These are phyloP conservation scores for Yponomeuta evonymella DNA, from an alignment of 2,888 invertebrate species.

Conservation along the genomic window DNA sequence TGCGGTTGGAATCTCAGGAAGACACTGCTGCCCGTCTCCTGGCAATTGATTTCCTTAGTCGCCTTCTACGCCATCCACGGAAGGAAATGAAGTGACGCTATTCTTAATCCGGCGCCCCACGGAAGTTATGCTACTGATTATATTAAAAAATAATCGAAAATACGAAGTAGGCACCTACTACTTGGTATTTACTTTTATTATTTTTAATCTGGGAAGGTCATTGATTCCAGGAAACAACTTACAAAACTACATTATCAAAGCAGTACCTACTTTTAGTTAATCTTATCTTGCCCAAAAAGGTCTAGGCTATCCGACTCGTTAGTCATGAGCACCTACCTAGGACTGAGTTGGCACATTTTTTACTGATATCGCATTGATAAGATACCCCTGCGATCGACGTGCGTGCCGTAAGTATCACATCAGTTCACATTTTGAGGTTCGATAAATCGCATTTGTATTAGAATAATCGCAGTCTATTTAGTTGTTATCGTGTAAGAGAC, in stretches of 20 bases:
- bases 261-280: background rate
- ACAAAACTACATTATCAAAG: background rate
- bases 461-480: background rate
- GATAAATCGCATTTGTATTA: background rate
- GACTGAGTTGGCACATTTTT: background rate
- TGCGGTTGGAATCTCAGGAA: too few species aligned
- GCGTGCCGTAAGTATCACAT: background rate
- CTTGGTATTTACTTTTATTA: too few species aligned
- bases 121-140: too few species aligned
- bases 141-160: too few species aligned
- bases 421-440: background rate
- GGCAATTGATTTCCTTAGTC: too few species aligned
- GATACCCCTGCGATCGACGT: background rate
- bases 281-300: constrained; percentile 10
- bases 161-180: too few species aligned
- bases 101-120: too few species aligned
- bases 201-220: too few species aligned
- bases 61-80: too few species aligned
- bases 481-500: background rate
- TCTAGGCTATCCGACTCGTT: constrained; percentile 5
- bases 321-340: background rate
- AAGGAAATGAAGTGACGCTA: too few species aligned
- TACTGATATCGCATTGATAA: constrained; percentile 12
- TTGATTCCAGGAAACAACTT: background rate
- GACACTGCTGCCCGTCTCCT: too few species aligned